Evolutionary conservation across 2,113 vertebrate genomes (phyloP).

Genomic region (Ia io): DNA sequence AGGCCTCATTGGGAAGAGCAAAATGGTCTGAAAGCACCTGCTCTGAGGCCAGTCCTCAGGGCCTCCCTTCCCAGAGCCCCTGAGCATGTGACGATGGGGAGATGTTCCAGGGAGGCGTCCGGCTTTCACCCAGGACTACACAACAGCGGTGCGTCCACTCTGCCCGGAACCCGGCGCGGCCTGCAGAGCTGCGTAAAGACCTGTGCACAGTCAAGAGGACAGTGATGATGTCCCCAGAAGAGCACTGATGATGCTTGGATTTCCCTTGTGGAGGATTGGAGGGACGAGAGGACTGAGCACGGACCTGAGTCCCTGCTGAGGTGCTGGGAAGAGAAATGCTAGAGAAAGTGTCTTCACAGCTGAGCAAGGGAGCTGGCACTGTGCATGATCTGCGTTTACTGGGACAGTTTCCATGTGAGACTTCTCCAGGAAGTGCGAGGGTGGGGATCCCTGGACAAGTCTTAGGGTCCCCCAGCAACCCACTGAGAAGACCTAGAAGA

Average conservation of each 20-base stretch:
- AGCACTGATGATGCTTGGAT: no score
- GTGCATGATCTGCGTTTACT: no score
- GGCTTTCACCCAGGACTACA: neutral
- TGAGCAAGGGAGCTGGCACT: neutral
- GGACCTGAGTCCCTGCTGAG: fast-evolving
- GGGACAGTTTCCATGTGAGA: neutral
- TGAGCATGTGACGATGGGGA: neutral
- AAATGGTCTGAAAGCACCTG: neutral
- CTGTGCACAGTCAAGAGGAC: neutral
- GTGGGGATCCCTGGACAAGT: neutral
- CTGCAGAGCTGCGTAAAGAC: neutral
- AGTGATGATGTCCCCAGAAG: no score
- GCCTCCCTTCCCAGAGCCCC: neutral
- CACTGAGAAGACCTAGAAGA: neutral
- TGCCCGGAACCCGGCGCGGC: neutral
- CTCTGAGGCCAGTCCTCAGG: neutral
- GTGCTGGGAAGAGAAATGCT: fast-evolving
- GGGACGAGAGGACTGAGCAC: neutral
- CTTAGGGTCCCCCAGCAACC: neutral
- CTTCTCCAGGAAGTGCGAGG: neutral
- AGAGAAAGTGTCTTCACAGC: neutral
- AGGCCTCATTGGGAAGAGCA: neutral
- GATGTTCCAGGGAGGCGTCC: fast-evolving
- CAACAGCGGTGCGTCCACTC: neutral
- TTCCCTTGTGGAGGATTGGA: neutral